Evolutionary conservation across 2,888 invertebrate species (phyloP), one percentile per base, ranked within the genome.

Genomic region (Ennomos quercinarius): DNA sequence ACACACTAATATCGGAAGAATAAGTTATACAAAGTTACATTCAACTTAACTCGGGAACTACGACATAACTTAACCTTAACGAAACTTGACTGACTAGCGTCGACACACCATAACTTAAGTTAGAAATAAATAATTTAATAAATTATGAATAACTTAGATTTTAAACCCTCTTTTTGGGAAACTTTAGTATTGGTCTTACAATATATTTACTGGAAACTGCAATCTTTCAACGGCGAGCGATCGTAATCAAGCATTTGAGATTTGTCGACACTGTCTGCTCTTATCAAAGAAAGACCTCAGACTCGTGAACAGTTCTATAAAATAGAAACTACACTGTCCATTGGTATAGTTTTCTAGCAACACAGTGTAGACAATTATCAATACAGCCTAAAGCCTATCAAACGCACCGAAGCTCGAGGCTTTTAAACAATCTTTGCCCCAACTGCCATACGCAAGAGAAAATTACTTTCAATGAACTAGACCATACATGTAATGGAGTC

Each of bases 21-120:
- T 71, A 77, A 77, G 70, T 74, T 78, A 73, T 63, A 68, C 44
- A 68, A 73, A 74, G 71, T 66, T 70, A 48, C 44, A 10, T 70
- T 72, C 75, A 76, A 63, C 61, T 57, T 59, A 57, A 54, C 53
- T 62, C 42, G 48, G 72, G 67, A 70, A 68, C 55, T 61, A 56
- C 36, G 37, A 73, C 70, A 71, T 78, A 83, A 82, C 86, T 83
- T 83, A 86, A 84, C 77, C 75, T 84, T 83, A 85, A 76, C 78
- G 73, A 86, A 81, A 86, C 83, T 80, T 83, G 76, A 77, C 80
- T 91, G 91, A 91, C 91, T 92, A 92, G 91, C 84, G 83, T 86
- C 84, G 84, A 75, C 75, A 71, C 73, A 78, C 64, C 64, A 56
- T 59, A 68, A 63, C 57, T 63, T 66, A 68, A 52, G 38, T 58